Percentiles rank a stretch among this genome's conserved stretches.
phyloP scores from a whole-genome alignment of 2,888 invertebrate genomes.

The Zaprionus lineosus region DNA sequence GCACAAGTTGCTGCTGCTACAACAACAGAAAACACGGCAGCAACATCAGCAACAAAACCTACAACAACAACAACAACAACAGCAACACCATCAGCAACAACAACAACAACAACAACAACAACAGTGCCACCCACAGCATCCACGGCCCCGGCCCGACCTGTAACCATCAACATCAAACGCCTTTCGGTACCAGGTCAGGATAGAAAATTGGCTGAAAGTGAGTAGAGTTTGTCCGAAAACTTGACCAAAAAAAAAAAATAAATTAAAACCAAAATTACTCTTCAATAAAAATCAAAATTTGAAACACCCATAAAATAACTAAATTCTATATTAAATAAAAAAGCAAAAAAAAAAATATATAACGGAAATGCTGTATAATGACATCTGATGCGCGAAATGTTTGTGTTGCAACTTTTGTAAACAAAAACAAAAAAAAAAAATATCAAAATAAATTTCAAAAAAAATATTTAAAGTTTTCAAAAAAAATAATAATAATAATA shows the following conservation, averaged over 20 bases:
- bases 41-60: constrained; percentile 15
- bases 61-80: constrained; percentile 35
- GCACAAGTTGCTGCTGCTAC: constrained; percentile 23
- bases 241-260: constrained; percentile 40
- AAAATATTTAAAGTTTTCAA: constrained; percentile 15
- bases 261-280: constrained; percentile 38
- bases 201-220: constrained; percentile 83
- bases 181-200: constrained; percentile 82
- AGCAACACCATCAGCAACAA: constrained; percentile 35
- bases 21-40: constrained; percentile 29
- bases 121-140: constrained; percentile 29
- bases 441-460: constrained; percentile 24
- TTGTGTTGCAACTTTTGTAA: constrained; percentile 76
- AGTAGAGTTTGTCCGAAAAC: constrained; percentile 79
- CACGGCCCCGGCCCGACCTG: constrained; percentile 62
- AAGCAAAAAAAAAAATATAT: constrained; percentile 26
- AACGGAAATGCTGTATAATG: constrained; percentile 71
- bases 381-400: constrained; percentile 72
- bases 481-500: constrained; percentile 51
- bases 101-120: constrained; percentile 32
- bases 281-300: constrained; percentile 50
- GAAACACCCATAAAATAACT: constrained; percentile 49
- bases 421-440: constrained; percentile 38
- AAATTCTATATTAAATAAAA: constrained; percentile 37
- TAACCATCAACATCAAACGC: constrained; percentile 72